Evolutionary conservation across 2,797 vertebrate genomes (phyloP).

Genomic region (Acrossocheilus fasciatus): DNA sequence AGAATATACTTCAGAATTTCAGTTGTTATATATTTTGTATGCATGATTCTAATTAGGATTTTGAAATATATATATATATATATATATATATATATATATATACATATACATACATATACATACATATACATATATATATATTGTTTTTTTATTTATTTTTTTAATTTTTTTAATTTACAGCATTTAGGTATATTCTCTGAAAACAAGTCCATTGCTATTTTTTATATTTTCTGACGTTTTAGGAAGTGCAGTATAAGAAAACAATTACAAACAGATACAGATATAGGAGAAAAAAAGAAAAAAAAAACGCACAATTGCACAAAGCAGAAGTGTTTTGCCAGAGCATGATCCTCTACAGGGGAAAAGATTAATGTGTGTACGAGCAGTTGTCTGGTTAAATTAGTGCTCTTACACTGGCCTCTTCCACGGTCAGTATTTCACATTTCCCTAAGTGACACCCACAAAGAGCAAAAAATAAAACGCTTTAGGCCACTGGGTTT

Average conservation of each 20-base stretch:
- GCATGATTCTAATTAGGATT: not conserved
- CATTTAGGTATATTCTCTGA: not conserved
- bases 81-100: too few relatives aligned
- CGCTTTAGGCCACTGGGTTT: slow-evolving; percentile 37
- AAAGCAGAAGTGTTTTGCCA: slow-evolving; percentile 38
- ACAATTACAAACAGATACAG: not conserved
- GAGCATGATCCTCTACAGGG: slow-evolving; percentile 42
- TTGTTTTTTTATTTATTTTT: too few relatives aligned
- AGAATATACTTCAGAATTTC: not conserved
- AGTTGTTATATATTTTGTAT: not conserved
- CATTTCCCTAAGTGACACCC: slow-evolving; percentile 49
- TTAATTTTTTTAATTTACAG: not conserved
- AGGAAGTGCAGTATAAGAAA: not conserved
- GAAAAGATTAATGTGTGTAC: slow-evolving; percentile 53
- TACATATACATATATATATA: too few relatives aligned
- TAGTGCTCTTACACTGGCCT: slow-evolving; percentile 45
- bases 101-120: too few relatives aligned
- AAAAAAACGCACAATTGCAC: not conserved
- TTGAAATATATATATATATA: too few relatives aligned
- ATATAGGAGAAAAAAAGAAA: not conserved
- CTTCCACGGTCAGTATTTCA: slow-evolving; percentile 61
- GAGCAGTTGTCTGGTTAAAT: slow-evolving; percentile 57
- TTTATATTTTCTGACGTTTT: not conserved
- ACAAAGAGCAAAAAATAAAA: slow-evolving; percentile 41
- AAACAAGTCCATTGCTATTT: not conserved